phyloP scores from a whole-genome alignment of 2,113 vertebrate genomes.

The Gambusia holbrooki region DNA sequence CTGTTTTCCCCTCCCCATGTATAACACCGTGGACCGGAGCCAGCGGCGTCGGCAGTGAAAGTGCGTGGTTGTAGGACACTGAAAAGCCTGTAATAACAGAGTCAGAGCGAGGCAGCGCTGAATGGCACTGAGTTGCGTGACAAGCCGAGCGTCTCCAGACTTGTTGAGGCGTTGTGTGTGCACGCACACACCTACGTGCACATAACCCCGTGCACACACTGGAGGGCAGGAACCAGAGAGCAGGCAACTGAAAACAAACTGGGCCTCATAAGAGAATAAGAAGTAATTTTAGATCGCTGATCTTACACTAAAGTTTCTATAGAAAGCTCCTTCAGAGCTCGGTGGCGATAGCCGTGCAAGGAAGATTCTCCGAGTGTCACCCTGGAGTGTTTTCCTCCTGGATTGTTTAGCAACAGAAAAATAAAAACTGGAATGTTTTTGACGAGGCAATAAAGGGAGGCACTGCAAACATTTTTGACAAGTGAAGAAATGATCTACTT shows the following conservation, averaged over 20 bases:
- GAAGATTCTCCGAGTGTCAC: conserved; percentile 46
- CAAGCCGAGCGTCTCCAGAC: conserved; percentile 81
- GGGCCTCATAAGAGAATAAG: conserved; percentile 71
- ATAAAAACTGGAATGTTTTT: conserved; percentile 7
- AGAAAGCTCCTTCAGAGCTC: conserved; percentile 50
- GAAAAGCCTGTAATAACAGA: conserved; percentile 79
- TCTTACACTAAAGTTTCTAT: conserved; percentile 74
- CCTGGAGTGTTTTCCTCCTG: conserved; percentile 42
- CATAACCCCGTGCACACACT: conserved; percentile 58
- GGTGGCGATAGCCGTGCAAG: conserved; percentile 53
- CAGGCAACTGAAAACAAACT: conserved; percentile 81
- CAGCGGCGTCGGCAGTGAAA: conserved; percentile 75
- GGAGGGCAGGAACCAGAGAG: conserved; percentile 80
- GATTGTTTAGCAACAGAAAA: conserved; percentile 36
- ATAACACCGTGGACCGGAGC: conserved; percentile 65
- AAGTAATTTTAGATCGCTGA: conserved; percentile 79
- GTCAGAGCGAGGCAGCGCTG: conserved; percentile 60
- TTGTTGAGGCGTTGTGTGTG: conserved; percentile 78
- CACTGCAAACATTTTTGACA: conserved; percentile 32
- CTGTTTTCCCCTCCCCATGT: conserved; percentile 19
- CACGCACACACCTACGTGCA: conserved; percentile 44
- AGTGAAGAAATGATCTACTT: conserved; percentile 47
- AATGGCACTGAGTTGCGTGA: conserved; percentile 78
- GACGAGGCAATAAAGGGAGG: conserved; percentile 34
- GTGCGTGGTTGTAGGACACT: conserved; percentile 70